phyloP scores from a whole-genome alignment of 2,113 vertebrate genomes.

The Neomonachus schauinslandi region DNA sequence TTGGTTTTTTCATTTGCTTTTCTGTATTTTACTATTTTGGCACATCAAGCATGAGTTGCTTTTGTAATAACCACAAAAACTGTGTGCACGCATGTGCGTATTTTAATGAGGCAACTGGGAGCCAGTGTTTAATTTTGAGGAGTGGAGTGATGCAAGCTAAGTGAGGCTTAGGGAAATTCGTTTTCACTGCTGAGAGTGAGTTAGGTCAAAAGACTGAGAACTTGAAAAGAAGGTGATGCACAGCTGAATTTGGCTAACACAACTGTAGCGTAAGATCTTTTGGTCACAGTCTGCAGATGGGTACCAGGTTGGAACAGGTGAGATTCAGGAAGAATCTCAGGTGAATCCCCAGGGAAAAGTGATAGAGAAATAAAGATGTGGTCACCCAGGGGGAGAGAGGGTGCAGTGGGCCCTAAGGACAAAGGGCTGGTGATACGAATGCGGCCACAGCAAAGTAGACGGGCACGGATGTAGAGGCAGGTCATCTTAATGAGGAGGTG shows the following conservation, averaged over 20 bases:
- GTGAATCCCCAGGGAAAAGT: conserved; percentile 45
- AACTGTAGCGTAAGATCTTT: background rate
- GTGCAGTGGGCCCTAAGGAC: background rate
- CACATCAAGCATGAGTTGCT: background rate
- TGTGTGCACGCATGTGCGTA: background rate
- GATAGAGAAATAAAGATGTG: conserved; percentile 27
- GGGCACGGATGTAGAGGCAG: background rate
- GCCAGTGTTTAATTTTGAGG: background rate
- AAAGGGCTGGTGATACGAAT: background rate
- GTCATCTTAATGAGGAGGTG: background rate
- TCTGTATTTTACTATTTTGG: background rate
- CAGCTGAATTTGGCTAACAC: background rate
- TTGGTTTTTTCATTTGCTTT: background rate
- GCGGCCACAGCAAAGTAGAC: background rate
- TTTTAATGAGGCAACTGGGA: conserved; percentile 30
- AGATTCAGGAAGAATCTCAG: background rate
- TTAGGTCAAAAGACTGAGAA: background rate
- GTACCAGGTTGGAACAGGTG: conserved; percentile 6
- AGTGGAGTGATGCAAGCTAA: background rate
- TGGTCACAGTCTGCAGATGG: background rate
- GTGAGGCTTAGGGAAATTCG: background rate
- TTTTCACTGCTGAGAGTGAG: background rate
- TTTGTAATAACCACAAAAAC: conserved; percentile 14
- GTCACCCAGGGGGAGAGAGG: background rate
- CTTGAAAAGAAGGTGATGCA: background rate